A percentile compares a stretch with the other conserved stretches of the same genome.
Evolutionary conservation across 2,888 invertebrate species (phyloP).

Genomic region (Dryobota labecula): DNA sequence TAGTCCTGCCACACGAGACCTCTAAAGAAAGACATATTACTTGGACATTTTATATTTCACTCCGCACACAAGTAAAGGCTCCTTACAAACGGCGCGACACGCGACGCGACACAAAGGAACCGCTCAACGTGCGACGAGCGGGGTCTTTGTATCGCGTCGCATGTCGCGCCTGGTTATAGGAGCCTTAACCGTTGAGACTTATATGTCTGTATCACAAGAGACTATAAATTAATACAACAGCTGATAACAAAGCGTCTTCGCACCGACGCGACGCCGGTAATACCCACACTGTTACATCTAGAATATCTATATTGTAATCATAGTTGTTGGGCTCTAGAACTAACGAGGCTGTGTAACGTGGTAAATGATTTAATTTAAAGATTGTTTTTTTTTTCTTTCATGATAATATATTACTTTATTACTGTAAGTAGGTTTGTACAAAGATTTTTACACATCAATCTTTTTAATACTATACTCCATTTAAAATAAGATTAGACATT

Average conservation of each 20-base stretch:
- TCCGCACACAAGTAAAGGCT: background rate
- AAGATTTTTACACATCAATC: no score
- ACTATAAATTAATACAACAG: conserved; percentile 48
- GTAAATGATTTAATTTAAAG: no score
- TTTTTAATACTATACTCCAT: no score
- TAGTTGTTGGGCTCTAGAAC: conserved; percentile 20
- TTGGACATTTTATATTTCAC: conserved; percentile 30
- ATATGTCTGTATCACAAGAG: background rate
- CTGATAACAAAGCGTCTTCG: conserved; percentile 50
- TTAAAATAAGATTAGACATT: no score
- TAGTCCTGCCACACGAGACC: background rate
- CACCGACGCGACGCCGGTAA: conserved; percentile 29
- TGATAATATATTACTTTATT: no score
- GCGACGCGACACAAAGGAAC: no score
- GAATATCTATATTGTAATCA: conserved; percentile 28
- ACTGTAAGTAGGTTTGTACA: no score
- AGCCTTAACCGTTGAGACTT: conserved; percentile 13
- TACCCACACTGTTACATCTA: conserved; percentile 21
- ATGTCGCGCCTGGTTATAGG: no score
- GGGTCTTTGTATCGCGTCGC: no score
- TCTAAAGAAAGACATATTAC: conserved; percentile 43
- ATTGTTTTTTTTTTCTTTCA: no score
- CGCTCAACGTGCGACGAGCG: no score
- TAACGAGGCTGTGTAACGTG: background rate
- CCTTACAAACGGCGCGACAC: no score